phyloP scores from a whole-genome alignment of 2,113 vertebrate genomes.

The Brachyhypopomus occidentalis region DNA sequence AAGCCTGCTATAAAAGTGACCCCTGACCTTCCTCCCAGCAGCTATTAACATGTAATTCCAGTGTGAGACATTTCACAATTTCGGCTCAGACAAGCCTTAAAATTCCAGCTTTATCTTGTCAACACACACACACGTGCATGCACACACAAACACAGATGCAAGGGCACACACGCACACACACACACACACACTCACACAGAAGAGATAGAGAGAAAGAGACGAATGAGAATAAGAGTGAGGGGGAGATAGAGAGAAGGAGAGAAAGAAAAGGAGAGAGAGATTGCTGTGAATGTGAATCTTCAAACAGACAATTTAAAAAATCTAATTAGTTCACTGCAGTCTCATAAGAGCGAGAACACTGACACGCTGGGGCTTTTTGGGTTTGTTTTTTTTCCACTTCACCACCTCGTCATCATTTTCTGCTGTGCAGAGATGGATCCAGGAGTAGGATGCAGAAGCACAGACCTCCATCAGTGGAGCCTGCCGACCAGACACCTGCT shows the following conservation, averaged over 20 bases:
- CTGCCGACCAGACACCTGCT: constrained; percentile 41
- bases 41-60: constrained; percentile 8
- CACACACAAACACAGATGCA: background rate
- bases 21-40: background rate
- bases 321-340: constrained; percentile 26
- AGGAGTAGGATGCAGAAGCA: background rate
- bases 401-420: constrained; percentile 36
- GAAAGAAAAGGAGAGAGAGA: background rate
- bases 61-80: background rate
- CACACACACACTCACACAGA: background rate
- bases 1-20: background rate
- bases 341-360: constrained; percentile 4
- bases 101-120: background rate
- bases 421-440: constrained; percentile 34
- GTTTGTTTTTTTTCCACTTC: constrained; percentile 10
- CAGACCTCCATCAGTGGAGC: constrained; percentile 50
- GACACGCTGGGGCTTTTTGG: background rate
- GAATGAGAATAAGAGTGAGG: background rate
- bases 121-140: background rate
- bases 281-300: constrained; percentile 14
- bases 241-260: background rate
- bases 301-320: constrained; percentile 35
- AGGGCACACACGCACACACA: no score
- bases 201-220: constrained; percentile 1
- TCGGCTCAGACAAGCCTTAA: background rate